These are phyloP conservation scores for Natrix natrix DNA, from an alignment of 2,797 vertebrate species.

Conservation along the genomic window DNA sequence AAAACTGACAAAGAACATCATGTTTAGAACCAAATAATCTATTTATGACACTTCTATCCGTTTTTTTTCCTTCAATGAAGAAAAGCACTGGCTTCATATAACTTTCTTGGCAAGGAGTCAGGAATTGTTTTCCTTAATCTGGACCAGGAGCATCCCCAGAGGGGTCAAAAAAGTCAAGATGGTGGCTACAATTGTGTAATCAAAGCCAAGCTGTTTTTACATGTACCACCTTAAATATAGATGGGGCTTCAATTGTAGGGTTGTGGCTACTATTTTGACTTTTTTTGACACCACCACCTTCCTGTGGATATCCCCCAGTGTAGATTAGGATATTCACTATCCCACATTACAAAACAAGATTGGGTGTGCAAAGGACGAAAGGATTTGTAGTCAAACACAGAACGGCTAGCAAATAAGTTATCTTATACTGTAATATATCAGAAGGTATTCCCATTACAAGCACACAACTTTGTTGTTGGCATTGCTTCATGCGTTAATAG, in stretches of 20 bases:
- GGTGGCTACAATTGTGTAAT: neutral
- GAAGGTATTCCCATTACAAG: neutral
- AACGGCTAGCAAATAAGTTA: neutral
- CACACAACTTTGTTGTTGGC: neutral
- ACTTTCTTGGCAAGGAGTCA: neutral
- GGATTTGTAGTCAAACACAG: neutral
- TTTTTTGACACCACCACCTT: neutral
- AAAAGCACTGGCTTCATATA: neutral
- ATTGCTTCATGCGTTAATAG: neutral
- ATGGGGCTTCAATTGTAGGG: neutral
- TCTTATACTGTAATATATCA: neutral
- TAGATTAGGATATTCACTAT: neutral
- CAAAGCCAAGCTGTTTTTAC: neutral
- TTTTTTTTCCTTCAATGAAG: too few relatives aligned
- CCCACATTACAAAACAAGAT: neutral
- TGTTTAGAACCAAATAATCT: slow-evolving; percentile 7
- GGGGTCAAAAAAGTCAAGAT: neutral
- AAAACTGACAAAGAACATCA: slow-evolving; percentile 12
- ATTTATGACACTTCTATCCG: neutral
- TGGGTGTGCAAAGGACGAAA: neutral
- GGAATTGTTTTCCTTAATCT: neutral
- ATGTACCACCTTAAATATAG: neutral
- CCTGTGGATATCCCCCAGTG: neutral
- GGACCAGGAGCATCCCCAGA: neutral
- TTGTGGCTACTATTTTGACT: neutral